These are phyloP conservation scores for Belonocnema kinseyi DNA, from an alignment of 1,140 invertebrate genomes.

Conservation along the genomic window DNA sequence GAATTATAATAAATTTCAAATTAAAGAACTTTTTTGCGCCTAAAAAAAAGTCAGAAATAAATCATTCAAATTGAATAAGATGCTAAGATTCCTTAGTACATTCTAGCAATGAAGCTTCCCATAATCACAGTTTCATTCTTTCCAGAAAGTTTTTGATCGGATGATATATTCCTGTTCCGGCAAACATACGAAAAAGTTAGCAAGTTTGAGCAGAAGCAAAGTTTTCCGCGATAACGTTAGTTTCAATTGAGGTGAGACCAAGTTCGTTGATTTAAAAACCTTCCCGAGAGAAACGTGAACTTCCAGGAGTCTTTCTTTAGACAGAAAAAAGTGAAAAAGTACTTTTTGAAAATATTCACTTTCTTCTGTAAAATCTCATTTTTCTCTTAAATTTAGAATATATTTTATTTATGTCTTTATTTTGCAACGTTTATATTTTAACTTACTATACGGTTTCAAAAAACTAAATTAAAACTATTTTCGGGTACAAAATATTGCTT, in stretches of 20 bases:
- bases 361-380: not conserved
- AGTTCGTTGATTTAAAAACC: conserved; percentile 27
- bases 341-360: not conserved
- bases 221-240: conserved; percentile 29
- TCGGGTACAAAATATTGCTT: too few species aligned
- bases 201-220: conserved; percentile 8
- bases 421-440: too few species aligned
- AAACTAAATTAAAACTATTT: too few species aligned
- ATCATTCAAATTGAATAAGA: too few species aligned
- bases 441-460: too few species aligned
- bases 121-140: conserved; percentile 14
- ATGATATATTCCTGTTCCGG: conserved; percentile 11
- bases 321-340: conserved; percentile 4
- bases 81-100: too few species aligned
- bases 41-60: too few species aligned
- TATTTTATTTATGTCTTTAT: too few species aligned
- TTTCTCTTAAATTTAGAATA: not conserved
- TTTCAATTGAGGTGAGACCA: conserved; percentile 28
- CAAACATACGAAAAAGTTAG: conserved; percentile 18
- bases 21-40: too few species aligned
- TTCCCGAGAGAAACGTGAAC: not conserved
- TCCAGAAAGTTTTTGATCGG: conserved; percentile 4
- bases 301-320: conserved; percentile 6
- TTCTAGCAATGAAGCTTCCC: not conserved
- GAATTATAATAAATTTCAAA: too few species aligned